Evolutionary conservation across 2,888 invertebrate genomes (phyloP), one percentile per base, ranked within the genome.

Genomic region (Rhingia campestris): DNA sequence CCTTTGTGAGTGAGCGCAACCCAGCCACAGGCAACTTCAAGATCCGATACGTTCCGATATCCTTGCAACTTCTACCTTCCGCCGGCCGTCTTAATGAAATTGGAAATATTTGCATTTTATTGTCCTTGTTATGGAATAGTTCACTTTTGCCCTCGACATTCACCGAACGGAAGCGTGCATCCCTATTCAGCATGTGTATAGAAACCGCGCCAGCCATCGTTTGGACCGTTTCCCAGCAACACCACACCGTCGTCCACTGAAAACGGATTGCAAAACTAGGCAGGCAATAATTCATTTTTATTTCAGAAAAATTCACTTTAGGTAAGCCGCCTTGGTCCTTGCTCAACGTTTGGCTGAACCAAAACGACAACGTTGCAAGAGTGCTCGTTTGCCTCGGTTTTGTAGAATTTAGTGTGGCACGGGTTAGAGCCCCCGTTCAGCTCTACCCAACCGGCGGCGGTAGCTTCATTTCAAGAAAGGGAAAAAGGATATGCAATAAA

Each of bases 61-160:
- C 58, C 35, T 43, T 39, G 49, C 66, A 64, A 58, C 53, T 61
- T 47, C 12, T 53, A n/a, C 56, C 45, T 61, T 41, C 33, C 33
- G 49, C 30, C 58, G 14, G 49, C 30, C 58, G 14, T 58, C 64
- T 54, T 66, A 70, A 70, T 84, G 66, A 84, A 80, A 84, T 84
- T 84, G 74, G 66, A 84, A 84, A 84, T 84, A 84, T 84, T 84
- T 84, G 84, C 84, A 84, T 84, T 80, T 84, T 80, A 84, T 84
- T 84, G 84, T 84, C 74, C 80, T 80, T 80, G 69, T 84, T 80
- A 80, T 70, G 75, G 70, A 77, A 84, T 80, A 75, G 69, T 84
- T 84, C 80, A 80, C 64, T 79, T 80, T 49, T 74, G 67, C 64
- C 12, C 74, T 53, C 47, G 58, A 70, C 54, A 58, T 61, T 64